These are phyloP conservation scores for Chelon labrosus DNA, from an alignment of 2,797 vertebrate genomes.

Conservation along the genomic window DNA sequence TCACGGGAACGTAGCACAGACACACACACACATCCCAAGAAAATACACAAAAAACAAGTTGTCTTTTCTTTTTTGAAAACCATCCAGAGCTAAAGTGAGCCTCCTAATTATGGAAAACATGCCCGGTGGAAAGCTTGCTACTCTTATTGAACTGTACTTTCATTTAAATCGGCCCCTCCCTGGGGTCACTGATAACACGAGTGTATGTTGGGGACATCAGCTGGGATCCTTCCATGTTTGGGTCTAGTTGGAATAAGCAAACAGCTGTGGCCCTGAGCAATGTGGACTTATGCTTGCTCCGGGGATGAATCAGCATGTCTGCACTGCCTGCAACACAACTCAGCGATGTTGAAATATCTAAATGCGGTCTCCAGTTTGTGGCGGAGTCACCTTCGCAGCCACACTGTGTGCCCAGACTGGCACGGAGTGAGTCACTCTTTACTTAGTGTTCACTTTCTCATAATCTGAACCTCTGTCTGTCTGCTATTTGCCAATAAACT, in stretches of 20 bases:
- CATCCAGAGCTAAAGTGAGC: not conserved
- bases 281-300: not conserved
- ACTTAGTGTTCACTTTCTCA: slow-evolving; percentile 28
- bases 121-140: not conserved
- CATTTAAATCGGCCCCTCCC: slow-evolving; percentile 43
- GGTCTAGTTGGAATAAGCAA: slow-evolving; percentile 13
- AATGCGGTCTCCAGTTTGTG: not conserved
- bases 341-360: slow-evolving; percentile 5
- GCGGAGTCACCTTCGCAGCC: not conserved
- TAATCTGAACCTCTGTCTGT: not conserved
- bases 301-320: slow-evolving; percentile 18
- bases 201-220: slow-evolving; percentile 18
- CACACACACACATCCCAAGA: not conserved
- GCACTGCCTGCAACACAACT: slow-evolving; percentile 2
- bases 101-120: not conserved
- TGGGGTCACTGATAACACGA: slow-evolving; percentile 14
- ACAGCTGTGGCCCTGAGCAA: slow-evolving; percentile 21
- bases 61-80: not conserved
- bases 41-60: slow-evolving; percentile 1
- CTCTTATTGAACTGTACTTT: slow-evolving; percentile 11
- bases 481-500: slow-evolving; percentile 3
- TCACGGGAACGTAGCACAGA: not conserved
- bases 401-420: slow-evolving; percentile 31
- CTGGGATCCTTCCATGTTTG: slow-evolving; percentile 18
- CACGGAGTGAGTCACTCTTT: slow-evolving; percentile 49